Percentiles rank a stretch among this genome's conserved stretches.
Evolutionary conservation across 2,797 vertebrate species (phyloP).

Genomic region (Sebastes matsubarae): DNA sequence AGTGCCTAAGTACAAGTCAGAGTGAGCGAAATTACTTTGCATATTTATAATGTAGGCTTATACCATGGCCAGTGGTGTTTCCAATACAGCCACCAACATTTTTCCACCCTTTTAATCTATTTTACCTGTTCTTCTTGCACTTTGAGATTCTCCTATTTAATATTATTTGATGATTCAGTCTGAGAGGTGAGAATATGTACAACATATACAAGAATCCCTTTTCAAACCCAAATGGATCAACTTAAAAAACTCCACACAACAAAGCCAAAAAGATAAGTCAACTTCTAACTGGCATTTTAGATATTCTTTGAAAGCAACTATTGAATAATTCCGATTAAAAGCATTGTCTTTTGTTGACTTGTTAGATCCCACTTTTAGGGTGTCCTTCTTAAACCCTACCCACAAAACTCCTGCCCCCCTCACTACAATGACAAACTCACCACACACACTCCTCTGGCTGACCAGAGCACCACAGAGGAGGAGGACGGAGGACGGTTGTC

Average conservation of each 20-base stretch:
- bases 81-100: neutral
- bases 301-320: neutral
- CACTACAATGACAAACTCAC: neutral
- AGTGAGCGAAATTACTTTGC: neutral
- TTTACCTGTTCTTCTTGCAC: neutral
- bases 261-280: neutral
- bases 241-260: neutral
- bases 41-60: neutral
- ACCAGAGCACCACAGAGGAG: neutral
- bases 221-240: neutral
- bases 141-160: neutral
- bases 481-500: constrained; percentile 1
- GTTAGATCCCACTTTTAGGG: neutral
- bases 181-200: neutral
- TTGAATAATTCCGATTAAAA: neutral
- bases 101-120: neutral
- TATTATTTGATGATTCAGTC: neutral
- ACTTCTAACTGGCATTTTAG: neutral
- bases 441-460: constrained; percentile 1
- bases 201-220: neutral
- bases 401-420: neutral
- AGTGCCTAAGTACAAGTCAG: neutral
- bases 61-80: neutral
- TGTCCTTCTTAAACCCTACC: neutral
- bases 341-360: neutral